Conservation (phyloP, 2,888 invertebrate species). For the Callosobruchus maculatus region DNA sequence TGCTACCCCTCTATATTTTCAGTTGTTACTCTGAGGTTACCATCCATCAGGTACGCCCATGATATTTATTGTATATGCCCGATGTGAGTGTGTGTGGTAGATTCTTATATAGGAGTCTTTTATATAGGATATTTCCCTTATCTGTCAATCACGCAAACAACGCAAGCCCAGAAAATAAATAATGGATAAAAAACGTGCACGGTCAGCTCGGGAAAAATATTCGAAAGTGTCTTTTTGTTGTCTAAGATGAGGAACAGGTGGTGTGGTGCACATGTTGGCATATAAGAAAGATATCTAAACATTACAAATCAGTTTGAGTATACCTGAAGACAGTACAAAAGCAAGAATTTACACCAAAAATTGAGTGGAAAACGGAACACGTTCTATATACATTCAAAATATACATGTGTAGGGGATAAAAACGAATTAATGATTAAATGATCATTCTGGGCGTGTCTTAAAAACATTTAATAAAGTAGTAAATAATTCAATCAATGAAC, state of each 20-base stretch:
- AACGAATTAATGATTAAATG: too few relatives aligned
- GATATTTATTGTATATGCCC: constrained; percentile 9
- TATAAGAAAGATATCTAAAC: neutral
- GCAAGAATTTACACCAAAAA: too few relatives aligned
- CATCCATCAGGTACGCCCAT: neutral
- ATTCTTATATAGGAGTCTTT: constrained; percentile 16
- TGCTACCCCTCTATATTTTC: too few relatives aligned
- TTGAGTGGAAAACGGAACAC: too few relatives aligned
- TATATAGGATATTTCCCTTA: constrained; percentile 23
- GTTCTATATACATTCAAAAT: too few relatives aligned
- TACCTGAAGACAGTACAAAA: too few relatives aligned
- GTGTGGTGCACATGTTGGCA: neutral
- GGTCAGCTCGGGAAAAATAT: constrained; percentile 1
- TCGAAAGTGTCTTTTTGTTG: neutral
- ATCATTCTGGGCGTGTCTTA: too few relatives aligned
- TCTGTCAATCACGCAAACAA: constrained; percentile 29
- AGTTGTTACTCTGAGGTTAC: too few relatives aligned
- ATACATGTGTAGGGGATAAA: too few relatives aligned
- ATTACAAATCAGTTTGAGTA: neutral
- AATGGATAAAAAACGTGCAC: constrained; percentile 20
- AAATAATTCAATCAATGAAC: too few relatives aligned
- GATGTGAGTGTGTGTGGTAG: constrained; percentile 25
- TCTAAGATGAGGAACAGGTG: neutral
- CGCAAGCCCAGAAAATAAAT: constrained; percentile 21
- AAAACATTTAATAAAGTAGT: too few relatives aligned